phyloP scores from a whole-genome alignment of 2,113 vertebrate species.

The Leiothrix lutea region DNA sequence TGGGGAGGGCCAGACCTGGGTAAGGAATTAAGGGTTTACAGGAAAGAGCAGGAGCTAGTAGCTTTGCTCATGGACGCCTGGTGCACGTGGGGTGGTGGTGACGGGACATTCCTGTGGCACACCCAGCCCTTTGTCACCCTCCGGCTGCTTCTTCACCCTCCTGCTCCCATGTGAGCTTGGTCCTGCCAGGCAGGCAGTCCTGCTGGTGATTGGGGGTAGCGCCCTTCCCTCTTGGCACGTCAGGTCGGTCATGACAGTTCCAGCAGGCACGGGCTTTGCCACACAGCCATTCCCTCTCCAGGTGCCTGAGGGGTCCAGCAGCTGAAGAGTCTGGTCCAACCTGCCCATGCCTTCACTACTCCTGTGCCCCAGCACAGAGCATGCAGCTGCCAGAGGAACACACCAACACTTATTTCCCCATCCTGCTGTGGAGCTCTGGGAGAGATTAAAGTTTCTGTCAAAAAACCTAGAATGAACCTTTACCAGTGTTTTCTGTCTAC shows the following conservation, averaged over 20 bases:
- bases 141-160: background rate
- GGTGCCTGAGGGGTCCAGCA: background rate
- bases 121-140: background rate
- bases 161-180: fast-evolving
- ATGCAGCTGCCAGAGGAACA: background rate
- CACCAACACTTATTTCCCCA: fast-evolving
- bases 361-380: fast-evolving
- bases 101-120: background rate
- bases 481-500: background rate
- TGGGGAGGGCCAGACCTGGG: background rate
- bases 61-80: background rate
- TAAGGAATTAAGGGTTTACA: background rate
- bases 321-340: background rate
- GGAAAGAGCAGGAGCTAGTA: background rate
- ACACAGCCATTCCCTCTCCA: fast-evolving
- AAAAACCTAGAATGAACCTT: background rate
- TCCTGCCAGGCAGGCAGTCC: background rate
- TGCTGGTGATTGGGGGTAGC: fast-evolving
- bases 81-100: fast-evolving
- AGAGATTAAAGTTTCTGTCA: background rate
- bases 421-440: background rate
- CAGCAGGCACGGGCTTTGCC: background rate
- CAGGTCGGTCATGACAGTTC: fast-evolving
- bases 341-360: fast-evolving
- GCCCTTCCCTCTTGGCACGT: fast-evolving